Conservation (phyloP, 2,113 vertebrate species). For the Microtus pennsylvanicus region DNA sequence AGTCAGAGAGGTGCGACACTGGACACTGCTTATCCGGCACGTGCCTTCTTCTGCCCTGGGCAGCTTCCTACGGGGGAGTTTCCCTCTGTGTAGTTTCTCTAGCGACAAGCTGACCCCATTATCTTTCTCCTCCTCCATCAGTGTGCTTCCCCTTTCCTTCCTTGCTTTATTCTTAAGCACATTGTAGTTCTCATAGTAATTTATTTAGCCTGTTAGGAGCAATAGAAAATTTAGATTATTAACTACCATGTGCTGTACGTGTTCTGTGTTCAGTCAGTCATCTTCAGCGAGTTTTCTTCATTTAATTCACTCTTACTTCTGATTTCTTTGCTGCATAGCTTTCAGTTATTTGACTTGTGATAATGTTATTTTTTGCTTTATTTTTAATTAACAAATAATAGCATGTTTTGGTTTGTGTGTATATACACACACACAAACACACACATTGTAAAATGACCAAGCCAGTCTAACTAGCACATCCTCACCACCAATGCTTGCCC, state of each 20-base stretch:
- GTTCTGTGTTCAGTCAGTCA: not conserved
- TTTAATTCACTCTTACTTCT: not conserved
- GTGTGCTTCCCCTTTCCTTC: not conserved
- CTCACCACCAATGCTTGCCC: not conserved
- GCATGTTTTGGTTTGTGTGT: not conserved
- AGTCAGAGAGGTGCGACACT: not conserved
- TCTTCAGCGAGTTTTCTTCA: not conserved
- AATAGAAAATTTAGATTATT: not conserved
- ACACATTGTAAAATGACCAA: not conserved
- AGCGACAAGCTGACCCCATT: not conserved
- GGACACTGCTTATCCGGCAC: not conserved
- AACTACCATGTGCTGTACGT: not conserved
- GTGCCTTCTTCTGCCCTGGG: not conserved
- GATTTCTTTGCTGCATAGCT: conserved; percentile 31
- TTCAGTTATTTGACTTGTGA: conserved; percentile 29
- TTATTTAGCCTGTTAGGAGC: not conserved
- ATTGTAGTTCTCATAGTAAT: conserved; percentile 9
- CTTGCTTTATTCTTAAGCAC: conserved; percentile 12
- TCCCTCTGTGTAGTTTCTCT: not conserved
- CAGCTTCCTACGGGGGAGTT: not conserved
- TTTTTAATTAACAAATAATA: not conserved
- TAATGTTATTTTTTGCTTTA: conserved; percentile 3
- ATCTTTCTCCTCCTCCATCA: not conserved
- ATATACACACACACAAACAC: too few species aligned
- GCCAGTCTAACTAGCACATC: not conserved